These are phyloP conservation scores for Odontesthes bonariensis DNA, from an alignment of 2,113 vertebrate species.

Conservation along the genomic window DNA sequence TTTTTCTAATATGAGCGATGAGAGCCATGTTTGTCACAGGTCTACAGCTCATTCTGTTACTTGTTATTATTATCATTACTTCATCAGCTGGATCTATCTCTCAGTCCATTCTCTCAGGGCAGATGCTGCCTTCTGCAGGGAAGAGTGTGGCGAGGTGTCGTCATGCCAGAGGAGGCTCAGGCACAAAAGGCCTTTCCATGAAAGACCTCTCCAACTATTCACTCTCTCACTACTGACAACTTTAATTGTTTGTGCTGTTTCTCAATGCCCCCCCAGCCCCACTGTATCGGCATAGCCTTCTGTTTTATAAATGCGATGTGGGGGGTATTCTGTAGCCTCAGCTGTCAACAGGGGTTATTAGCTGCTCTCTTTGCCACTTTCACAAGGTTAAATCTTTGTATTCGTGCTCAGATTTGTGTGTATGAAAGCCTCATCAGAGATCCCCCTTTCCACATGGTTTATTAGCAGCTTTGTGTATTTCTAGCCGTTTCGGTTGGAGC, in stretches of 20 bases:
- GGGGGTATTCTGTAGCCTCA: slow-evolving; percentile 79
- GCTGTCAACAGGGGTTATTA: slow-evolving; percentile 19
- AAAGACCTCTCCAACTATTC: slow-evolving; percentile 49
- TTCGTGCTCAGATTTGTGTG: slow-evolving; percentile 46
- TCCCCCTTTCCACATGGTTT: slow-evolving; percentile 71
- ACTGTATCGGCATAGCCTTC: slow-evolving; percentile 94
- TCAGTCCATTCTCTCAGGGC: no score
- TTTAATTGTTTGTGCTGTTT: slow-evolving; percentile 90
- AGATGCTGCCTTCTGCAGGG: no score
- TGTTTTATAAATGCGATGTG: slow-evolving; percentile 78
- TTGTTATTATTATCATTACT: no score
- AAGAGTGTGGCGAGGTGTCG: slow-evolving; percentile 33
- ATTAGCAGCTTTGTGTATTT: slow-evolving; percentile 61
- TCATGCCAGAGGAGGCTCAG: slow-evolving; percentile 73
- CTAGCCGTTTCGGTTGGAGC: slow-evolving; percentile 22
- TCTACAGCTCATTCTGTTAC: no score
- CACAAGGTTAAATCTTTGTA: slow-evolving; percentile 35
- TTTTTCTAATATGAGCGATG: no score
- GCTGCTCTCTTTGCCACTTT: slow-evolving; percentile 13
- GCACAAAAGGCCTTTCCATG: slow-evolving; percentile 34
- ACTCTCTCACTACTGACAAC: slow-evolving; percentile 88
- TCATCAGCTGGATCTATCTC: no score
- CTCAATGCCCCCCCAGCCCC: slow-evolving; percentile 84
- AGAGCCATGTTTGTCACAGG: no score
- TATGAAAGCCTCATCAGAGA: slow-evolving; percentile 43